Base-by-base conservation (phyloP, 2,113 vertebrate species). In the zebrafish (Danio rerio) region DNA sequence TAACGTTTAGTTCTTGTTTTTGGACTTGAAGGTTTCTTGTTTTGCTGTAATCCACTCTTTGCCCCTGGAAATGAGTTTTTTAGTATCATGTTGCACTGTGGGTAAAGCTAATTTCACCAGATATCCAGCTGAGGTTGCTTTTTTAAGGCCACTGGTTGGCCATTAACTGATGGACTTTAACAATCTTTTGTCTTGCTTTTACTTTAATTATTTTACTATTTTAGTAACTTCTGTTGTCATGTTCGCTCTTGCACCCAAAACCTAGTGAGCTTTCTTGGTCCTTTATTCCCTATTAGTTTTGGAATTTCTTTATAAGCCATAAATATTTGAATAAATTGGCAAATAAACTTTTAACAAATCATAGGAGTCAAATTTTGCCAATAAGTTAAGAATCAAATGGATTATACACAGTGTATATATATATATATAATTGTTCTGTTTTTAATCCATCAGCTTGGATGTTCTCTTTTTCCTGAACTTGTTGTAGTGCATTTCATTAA, bases 111-210 rank as follows among this genome's bases (percentile, higher is more conserved):
- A 68, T 82, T 61, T 72, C 78, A 45, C 47, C 59, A 77, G 63
- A 69, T 49, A 76, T 55, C 81, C 75, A 86, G 79, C 50, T 59
- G 65, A 58, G 79, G 20, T 59, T 83, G 77, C 66, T 62, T 85
- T 84, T 63, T 21, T 50, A 73, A 81, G 86, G 94, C 94, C 93
- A 93, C 93, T 93, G 93, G 94, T 90, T 95, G 94, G 94, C 93
- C 93, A 89, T 73, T 74, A 73, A 84, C 86, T 15, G 40, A 66
- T 81, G 62, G 49, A 73, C 74, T 82, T 75, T 83, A 15, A 12
- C 18, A 65, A 63, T 72, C 18, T 82, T 40, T 31, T 20, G 69
- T 71, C 12, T 52, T 80, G 76, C 18, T 69, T 59, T 49, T 77
- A 9, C 16, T 50, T 21, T 82, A 77, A 15, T 47, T 63, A 3